Conservation (phyloP, 2,113 vertebrate species). For the Crotalus helleri region DNA sequence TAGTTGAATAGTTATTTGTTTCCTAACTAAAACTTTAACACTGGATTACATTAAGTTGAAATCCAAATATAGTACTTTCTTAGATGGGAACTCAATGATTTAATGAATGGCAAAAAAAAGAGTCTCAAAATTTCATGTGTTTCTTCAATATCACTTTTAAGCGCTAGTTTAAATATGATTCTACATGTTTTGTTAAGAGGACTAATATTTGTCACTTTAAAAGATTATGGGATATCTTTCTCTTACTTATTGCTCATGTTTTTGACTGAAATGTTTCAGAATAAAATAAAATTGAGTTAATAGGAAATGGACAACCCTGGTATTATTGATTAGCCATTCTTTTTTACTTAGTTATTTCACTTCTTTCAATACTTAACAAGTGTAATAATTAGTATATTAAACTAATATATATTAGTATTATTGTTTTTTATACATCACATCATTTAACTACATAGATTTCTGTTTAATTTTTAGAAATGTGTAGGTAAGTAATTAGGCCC, state of each 20-base stretch:
- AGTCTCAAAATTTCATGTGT: not conserved
- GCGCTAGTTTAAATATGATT: not conserved
- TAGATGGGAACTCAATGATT: not conserved
- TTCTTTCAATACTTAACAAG: not conserved
- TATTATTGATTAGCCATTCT: not conserved
- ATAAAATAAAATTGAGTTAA: not conserved
- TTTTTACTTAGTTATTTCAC: not conserved
- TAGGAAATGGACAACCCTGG: not conserved
- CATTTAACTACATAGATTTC: conserved; percentile 8
- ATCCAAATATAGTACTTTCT: not conserved
- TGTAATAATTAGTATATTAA: not conserved
- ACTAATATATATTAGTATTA: not conserved
- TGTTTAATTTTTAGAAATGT: conserved; percentile 19
- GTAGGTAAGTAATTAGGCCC: not conserved
- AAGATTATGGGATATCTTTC: not conserved
- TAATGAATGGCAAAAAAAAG: not conserved
- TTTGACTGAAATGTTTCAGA: not conserved
- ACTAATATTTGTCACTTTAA: not conserved
- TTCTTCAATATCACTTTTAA: not conserved
- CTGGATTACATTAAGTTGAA: not conserved
- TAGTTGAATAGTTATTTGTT: not conserved
- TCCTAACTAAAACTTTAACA: not conserved
- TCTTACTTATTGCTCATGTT: not conserved
- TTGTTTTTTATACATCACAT: conserved; percentile 9
- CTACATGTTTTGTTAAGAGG: not conserved